These are phyloP conservation scores for Origma solitaria DNA, from an alignment of 2,113 vertebrate species.

Conservation along the genomic window DNA sequence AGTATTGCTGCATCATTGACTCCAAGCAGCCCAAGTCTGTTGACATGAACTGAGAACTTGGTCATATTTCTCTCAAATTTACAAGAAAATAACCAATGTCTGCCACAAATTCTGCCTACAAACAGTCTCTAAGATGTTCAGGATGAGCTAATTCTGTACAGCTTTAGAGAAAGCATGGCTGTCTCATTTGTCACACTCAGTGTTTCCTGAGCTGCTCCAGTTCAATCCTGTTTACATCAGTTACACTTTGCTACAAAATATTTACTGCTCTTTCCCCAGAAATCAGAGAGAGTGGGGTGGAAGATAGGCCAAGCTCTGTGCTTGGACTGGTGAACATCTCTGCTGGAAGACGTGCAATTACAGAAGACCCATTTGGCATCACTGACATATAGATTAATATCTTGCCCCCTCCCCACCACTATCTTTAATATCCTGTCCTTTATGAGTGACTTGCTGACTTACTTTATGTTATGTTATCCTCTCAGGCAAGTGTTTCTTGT, in stretches of 20 bases:
- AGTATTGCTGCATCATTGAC: not conserved
- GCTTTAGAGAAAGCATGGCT: not conserved
- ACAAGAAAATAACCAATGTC: not conserved
- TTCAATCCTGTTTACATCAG: not conserved
- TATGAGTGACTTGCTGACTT: conserved; percentile 58
- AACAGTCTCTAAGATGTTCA: not conserved
- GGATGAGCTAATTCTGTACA: not conserved
- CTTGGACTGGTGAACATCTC: not conserved
- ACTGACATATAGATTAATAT: conserved; percentile 61
- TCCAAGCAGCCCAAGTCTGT: not conserved
- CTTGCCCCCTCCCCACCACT: not conserved
- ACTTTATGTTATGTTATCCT: conserved; percentile 17
- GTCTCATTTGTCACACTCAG: not conserved
- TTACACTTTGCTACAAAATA: not conserved
- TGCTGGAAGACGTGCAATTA: conserved; percentile 29
- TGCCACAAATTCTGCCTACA: not conserved
- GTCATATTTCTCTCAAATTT: not conserved
- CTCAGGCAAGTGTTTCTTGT: not conserved
- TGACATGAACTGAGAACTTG: not conserved
- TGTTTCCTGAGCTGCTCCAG: not conserved
- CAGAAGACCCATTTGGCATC: conserved; percentile 55
- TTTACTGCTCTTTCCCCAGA: not conserved
- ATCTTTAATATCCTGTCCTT: conserved; percentile 73
- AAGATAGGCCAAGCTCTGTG: not conserved
- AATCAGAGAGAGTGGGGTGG: not conserved